Evolutionary conservation across 2,797 vertebrate species (phyloP).

Genomic region (Sebastes nivosus): DNA sequence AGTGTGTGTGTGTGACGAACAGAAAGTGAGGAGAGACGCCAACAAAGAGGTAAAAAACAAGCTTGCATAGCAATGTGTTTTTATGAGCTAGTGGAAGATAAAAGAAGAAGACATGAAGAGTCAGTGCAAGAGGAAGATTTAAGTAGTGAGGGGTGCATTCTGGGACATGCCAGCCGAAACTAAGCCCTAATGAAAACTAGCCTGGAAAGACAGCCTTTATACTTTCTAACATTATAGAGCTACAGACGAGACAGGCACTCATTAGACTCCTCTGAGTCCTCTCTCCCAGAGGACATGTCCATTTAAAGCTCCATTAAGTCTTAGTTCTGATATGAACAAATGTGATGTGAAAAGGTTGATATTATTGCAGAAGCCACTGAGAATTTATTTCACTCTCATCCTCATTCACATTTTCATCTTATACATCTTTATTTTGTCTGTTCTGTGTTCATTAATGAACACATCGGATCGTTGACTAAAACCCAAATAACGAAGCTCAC

Average conservation of each 20-base stretch:
- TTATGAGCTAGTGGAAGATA: conserved; percentile 48
- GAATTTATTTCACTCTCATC: background rate
- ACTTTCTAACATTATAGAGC: background rate
- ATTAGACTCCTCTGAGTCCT: background rate
- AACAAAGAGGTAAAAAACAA: conserved; percentile 14
- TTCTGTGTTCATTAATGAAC: background rate
- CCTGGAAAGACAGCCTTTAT: background rate
- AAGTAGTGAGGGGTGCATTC: conserved; percentile 52
- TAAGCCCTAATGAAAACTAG: conserved; percentile 35
- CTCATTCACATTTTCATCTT: background rate
- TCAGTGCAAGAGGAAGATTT: conserved; percentile 41
- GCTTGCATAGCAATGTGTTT: conserved; percentile 33
- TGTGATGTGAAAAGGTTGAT: background rate
- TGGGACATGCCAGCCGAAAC: conserved; percentile 37
- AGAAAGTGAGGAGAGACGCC: background rate
- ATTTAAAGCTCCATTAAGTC: background rate
- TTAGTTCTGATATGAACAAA: background rate
- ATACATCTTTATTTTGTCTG: rapidly evolving
- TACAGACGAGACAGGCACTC: background rate
- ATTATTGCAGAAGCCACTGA: background rate
- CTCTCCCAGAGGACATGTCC: background rate
- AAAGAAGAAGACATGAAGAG: conserved; percentile 46
- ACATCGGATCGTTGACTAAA: background rate
- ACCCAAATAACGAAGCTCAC: background rate
- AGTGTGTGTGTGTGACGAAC: background rate